phyloP scores from a whole-genome alignment of 2,888 invertebrate species.

The Tubulanus polymorphus region DNA sequence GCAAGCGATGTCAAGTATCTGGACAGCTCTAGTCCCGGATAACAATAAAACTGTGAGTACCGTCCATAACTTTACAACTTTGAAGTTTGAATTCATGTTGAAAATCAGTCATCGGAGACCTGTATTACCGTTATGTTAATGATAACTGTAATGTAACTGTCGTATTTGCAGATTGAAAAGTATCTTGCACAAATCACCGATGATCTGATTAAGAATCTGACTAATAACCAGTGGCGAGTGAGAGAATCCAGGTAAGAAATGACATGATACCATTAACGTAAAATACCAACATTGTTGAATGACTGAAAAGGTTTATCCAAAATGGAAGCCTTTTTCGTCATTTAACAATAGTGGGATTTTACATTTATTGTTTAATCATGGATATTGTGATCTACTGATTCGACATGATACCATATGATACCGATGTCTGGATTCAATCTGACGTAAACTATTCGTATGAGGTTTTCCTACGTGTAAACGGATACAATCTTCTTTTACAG shows the following conservation, averaged over 20 bases:
- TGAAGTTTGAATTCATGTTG: background rate
- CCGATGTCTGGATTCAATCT: too few relatives aligned
- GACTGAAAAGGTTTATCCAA: too few relatives aligned
- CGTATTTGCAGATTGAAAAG: slow-evolving; percentile 66
- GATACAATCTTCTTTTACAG: slow-evolving; percentile 46
- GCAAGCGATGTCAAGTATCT: slow-evolving; percentile 88
- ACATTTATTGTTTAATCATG: slow-evolving; percentile 1
- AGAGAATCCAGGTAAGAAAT: slow-evolving; percentile 68
- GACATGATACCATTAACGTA: too few relatives aligned
- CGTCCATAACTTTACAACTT: background rate
- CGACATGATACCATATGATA: too few relatives aligned
- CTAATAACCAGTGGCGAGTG: slow-evolving; percentile 81
- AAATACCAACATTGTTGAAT: too few relatives aligned
- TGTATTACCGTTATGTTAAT: background rate
- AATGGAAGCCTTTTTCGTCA: too few relatives aligned
- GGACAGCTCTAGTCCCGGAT: slow-evolving; percentile 84
- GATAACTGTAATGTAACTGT: background rate
- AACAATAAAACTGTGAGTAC: slow-evolving; percentile 74
- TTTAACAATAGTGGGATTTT: slow-evolving; percentile 1
- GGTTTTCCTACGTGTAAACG: too few relatives aligned
- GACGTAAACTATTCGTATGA: too few relatives aligned
- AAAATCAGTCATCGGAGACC: background rate
- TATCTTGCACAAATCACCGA: slow-evolving; percentile 76
- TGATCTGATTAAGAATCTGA: slow-evolving; percentile 77
- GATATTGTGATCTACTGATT: background rate